Conservation (phyloP, 2,113 vertebrate genomes). For the Antechinus stuartii region DNA sequence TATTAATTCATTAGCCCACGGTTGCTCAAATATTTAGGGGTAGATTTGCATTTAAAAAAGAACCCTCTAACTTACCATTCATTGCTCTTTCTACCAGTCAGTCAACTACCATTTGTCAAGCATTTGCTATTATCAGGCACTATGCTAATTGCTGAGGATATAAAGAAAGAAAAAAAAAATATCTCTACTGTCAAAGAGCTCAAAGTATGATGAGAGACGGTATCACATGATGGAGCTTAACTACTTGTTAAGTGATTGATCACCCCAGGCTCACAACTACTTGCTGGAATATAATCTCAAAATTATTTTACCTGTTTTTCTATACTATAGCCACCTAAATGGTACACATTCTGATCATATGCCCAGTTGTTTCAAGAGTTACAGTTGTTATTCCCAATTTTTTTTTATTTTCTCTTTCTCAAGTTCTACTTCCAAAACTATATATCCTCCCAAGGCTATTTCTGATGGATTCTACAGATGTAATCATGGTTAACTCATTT, state of each 20-base stretch:
- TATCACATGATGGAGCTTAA: too few relatives aligned
- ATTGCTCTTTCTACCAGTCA: neutral
- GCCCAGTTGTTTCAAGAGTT: neutral
- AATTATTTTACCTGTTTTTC: constrained; percentile 1
- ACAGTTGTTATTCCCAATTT: constrained; percentile 16
- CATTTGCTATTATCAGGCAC: neutral
- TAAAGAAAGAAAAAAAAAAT: neutral
- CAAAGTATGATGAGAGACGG: neutral
- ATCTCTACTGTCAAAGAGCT: neutral
- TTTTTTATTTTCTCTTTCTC: neutral
- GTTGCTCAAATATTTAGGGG: neutral
- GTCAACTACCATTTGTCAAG: neutral
- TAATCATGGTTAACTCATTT: neutral
- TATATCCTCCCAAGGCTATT: neutral
- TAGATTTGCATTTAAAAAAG: neutral
- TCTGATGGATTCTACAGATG: neutral
- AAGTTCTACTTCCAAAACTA: neutral
- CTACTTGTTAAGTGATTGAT: neutral
- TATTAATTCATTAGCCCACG: neutral
- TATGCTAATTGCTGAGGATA: neutral
- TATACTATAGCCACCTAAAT: neutral
- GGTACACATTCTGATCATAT: neutral
- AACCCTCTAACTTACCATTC: neutral
- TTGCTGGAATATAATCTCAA: neutral
- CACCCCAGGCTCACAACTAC: neutral